Percentiles rank a stretch among this genome's conserved stretches.
Conservation (phyloP, 23 tunicate species). For the Corella eumyota region DNA sequence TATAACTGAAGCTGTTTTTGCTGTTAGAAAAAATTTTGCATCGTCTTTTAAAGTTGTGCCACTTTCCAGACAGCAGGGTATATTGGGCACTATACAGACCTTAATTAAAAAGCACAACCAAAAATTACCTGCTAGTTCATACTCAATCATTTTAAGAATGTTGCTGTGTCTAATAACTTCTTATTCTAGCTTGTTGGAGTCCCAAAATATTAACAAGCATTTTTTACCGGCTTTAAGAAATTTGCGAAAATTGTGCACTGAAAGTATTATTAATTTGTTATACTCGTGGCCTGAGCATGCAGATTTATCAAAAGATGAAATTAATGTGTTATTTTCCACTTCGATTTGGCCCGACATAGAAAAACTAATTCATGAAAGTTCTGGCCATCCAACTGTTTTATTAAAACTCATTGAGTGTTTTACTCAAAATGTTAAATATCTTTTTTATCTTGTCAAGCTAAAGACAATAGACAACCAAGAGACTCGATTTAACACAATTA, state of each 20-base stretch:
- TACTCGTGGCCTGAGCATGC: conserved; percentile 27
- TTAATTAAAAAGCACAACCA: conserved; percentile 26
- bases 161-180: conserved; percentile 10
- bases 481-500: no score
- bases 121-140: conserved; percentile 8
- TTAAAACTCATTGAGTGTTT: conserved; percentile 35
- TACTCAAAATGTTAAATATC: conserved; percentile 14
- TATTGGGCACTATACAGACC: conserved; percentile 29
- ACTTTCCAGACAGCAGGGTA: conserved; percentile 42
- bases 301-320: not conserved
- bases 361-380: conserved; percentile 55
- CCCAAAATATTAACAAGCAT: not conserved
- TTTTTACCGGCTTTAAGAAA: conserved; percentile 11
- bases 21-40: not conserved
- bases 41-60: conserved; percentile 28
- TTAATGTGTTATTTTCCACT: conserved; percentile 27
- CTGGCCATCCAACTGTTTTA: conserved; percentile 29
- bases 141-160: conserved; percentile 3
- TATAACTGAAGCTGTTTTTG: not conserved
- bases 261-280: conserved; percentile 21
- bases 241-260: conserved; percentile 8
- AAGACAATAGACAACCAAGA: not conserved
- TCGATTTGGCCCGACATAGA: conserved; percentile 36
- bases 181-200: not conserved
- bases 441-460: conserved; percentile 18